Percentiles rank a stretch among this genome's conserved stretches.
Conservation (phyloP, 1,140 invertebrate genomes). For the Pseudomyrmex concolor region DNA sequence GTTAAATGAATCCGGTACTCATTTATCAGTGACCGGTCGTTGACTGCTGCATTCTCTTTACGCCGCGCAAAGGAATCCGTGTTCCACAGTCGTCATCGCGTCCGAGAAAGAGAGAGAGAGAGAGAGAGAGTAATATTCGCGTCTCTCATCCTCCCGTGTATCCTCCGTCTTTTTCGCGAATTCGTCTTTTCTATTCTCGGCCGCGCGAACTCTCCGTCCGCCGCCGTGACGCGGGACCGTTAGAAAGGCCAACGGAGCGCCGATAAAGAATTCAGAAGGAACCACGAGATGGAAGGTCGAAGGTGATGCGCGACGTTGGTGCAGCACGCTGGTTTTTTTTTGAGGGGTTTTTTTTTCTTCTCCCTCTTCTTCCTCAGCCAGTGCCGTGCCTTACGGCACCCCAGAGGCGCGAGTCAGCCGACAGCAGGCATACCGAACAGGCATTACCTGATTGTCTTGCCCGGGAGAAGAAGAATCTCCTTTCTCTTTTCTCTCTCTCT, state of each 20-base stretch:
- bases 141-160: background rate
- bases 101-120: background rate
- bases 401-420: slow-evolving; percentile 72
- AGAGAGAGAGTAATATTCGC: too few species aligned
- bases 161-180: background rate
- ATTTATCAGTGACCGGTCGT: background rate
- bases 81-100: background rate
- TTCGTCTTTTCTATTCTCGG: background rate
- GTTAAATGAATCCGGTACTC: background rate
- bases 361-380: slow-evolving; percentile 60
- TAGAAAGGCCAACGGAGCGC: slow-evolving; percentile 37
- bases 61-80: background rate
- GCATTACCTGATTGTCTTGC: slow-evolving; percentile 84
- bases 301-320: slow-evolving; percentile 60
- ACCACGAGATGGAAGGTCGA: slow-evolving; percentile 57
- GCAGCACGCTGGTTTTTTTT: slow-evolving; percentile 42
- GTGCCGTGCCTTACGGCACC: slow-evolving; percentile 78
- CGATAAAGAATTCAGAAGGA: slow-evolving; percentile 74
- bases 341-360: too few species aligned
- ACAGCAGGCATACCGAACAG: slow-evolving; percentile 82
- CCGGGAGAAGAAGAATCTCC: slow-evolving; percentile 25
- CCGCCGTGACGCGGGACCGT: slow-evolving; percentile 12
- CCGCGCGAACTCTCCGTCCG: slow-evolving; percentile 8
- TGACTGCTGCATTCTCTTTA: background rate
- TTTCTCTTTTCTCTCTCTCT: slow-evolving; percentile 9